Percentiles rank a stretch among this genome's conserved stretches.
These are phyloP conservation scores for Silurus asotus DNA, from an alignment of 2,113 vertebrate genomes.

Conservation along the genomic window DNA sequence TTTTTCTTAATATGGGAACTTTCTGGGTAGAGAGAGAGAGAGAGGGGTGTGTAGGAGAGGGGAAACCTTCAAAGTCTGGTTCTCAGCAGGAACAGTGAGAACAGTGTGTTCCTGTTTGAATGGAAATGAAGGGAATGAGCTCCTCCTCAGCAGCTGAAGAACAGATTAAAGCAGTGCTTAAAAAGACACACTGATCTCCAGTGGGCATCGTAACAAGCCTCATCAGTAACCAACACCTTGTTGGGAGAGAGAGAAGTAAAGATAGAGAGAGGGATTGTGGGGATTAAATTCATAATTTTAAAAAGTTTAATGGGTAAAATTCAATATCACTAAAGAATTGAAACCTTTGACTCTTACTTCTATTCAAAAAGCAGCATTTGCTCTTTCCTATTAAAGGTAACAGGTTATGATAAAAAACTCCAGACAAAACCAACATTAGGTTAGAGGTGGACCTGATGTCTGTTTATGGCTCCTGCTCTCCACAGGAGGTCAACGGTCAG, in stretches of 20 bases:
- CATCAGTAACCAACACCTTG: slow-evolving; percentile 55
- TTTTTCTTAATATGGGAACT: slow-evolving; percentile 23
- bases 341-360: background rate
- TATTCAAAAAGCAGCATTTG: background rate
- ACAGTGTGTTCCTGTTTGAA: slow-evolving; percentile 42
- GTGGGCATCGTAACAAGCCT: slow-evolving; percentile 64
- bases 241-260: slow-evolving; percentile 40
- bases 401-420: background rate
- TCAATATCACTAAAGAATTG: background rate
- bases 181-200: slow-evolving; percentile 57
- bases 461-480: background rate
- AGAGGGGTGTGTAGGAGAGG: background rate
- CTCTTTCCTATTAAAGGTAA: background rate
- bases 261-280: background rate
- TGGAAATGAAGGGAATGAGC: slow-evolving; percentile 52
- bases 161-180: slow-evolving; percentile 56
- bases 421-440: background rate
- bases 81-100: slow-evolving; percentile 49
- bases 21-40: background rate
- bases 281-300: background rate
- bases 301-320: background rate
- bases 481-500: background rate
- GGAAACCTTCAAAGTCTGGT: slow-evolving; percentile 22
- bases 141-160: slow-evolving; percentile 49
- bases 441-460: background rate